Evolutionary conservation across 1,140 invertebrate species (phyloP), one percentile per base, ranked within the genome.

Genomic region (Philotrypesis tridentata): DNA sequence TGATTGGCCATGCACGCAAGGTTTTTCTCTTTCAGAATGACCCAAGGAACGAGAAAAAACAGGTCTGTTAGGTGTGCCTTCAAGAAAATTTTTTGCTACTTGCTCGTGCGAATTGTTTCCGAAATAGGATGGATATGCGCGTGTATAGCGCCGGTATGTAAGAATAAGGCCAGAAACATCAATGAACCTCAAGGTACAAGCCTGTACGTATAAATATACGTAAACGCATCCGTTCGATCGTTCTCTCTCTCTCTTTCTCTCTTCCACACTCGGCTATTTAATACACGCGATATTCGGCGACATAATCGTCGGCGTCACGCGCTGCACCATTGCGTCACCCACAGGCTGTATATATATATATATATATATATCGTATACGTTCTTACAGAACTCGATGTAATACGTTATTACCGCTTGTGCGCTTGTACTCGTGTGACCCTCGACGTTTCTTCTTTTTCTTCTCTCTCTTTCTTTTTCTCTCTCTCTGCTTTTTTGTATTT

Each of bases 171-270:
- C 61, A 76, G 23, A 63, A 65, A 76, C 33, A 76, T 65, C 60
- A 76, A 76, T 65, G 73, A 76, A 40, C 31, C 29, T 60, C 73
- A 76, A 76, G 73, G 31, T 76, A 76, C 14, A 25, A 17, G 17
- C 14, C 21, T 55, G 21, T 55, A 55, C n/a, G 17, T 43, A 43
- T 43, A 43, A 2, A 43, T 43, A 12, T 43, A 43, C 12, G 12
- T 12, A 43, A 11, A 7, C 12, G 11, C 17, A 55, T 21, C 17
- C 48, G 48, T 55, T 55, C 17, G 21, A 55, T 21, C 33, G 33
- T 37, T n/a, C 33, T 37, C 33, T 37, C 33, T n/a, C n/a, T 23
- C n/a, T 23, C 60, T 7, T 21, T 63, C 40, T 43, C 40, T 43
- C 40, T 40, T 14, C n/a, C n/a, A n/a, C n/a, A n/a, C n/a, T 9